phyloP scores from a whole-genome alignment of 2,797 vertebrate species.

The Jordanella pulchra region DNA sequence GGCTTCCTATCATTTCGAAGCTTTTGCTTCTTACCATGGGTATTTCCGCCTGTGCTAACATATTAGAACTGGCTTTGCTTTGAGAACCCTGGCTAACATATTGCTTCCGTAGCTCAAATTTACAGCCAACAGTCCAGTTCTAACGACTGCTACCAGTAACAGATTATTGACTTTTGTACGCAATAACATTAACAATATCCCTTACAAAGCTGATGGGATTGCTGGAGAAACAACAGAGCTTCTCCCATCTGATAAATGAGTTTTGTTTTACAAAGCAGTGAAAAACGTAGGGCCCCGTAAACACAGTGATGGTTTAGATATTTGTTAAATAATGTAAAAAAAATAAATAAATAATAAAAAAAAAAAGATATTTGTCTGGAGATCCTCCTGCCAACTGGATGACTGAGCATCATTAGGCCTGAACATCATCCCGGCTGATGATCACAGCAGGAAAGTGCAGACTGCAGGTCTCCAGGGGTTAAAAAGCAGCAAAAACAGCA shows the following conservation, averaged over 20 bases:
- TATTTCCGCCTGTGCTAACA: background rate
- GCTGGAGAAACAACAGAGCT: slow-evolving; percentile 24
- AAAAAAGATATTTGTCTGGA: slow-evolving; percentile 1
- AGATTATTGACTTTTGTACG: slow-evolving; percentile 20
- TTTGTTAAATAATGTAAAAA: background rate
- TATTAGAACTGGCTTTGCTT: background rate
- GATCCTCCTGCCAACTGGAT: slow-evolving; percentile 24
- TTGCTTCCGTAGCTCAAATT: background rate
- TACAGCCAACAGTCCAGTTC: background rate
- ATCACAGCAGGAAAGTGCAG: slow-evolving; percentile 52
- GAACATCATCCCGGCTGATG: slow-evolving; percentile 31
- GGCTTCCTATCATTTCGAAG: background rate
- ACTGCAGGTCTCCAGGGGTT: slow-evolving; percentile 64
- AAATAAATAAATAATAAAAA: too few species aligned
- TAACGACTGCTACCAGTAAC: background rate
- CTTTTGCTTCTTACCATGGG: background rate
- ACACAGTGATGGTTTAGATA: background rate
- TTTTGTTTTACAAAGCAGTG: background rate
- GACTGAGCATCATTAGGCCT: slow-evolving; percentile 58
- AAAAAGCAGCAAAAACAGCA: slow-evolving; percentile 64
- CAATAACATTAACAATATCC: slow-evolving; percentile 11
- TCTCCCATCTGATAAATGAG: slow-evolving; percentile 22
- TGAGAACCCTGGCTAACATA: too few species aligned
- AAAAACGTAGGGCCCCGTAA: background rate
- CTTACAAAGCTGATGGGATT: slow-evolving; percentile 12